Conservation (phyloP, 2,113 vertebrate genomes). For the Struthio camelus region DNA sequence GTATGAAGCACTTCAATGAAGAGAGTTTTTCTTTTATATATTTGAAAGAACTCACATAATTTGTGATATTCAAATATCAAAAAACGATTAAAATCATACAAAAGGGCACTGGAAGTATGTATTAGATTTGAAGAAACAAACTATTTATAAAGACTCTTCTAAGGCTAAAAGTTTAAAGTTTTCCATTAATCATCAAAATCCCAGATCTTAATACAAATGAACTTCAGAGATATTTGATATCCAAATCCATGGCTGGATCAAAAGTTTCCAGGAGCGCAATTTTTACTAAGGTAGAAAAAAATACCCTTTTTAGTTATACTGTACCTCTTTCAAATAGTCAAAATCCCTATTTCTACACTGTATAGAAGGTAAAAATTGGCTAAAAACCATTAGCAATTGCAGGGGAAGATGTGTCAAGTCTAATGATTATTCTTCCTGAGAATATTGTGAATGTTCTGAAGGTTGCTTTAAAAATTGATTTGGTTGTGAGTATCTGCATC, state of each 20-base stretch:
- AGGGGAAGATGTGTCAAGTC: background rate
- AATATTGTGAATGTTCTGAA: background rate
- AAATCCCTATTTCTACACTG: background rate
- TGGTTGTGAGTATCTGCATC: background rate
- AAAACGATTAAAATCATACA: background rate
- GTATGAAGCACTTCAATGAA: background rate
- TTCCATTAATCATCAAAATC: background rate
- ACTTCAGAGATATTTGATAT: background rate
- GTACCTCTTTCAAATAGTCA: background rate
- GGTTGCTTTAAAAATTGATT: background rate
- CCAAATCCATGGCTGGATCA: background rate
- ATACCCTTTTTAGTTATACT: background rate
- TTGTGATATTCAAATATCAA: background rate
- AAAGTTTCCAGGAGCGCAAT: background rate
- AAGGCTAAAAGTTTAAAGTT: background rate
- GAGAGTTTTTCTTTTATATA: background rate
- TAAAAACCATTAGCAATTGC: background rate
- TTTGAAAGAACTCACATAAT: background rate
- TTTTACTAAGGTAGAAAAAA: background rate
- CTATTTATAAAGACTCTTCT: background rate
- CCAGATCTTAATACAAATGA: background rate
- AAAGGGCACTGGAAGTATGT: background rate
- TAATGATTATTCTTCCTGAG: background rate
- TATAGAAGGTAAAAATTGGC: background rate
- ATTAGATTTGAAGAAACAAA: background rate